Evolutionary conservation across 2,797 vertebrate species (phyloP), one percentile per base, ranked within the genome.

Genomic region (Callimico goeldii): DNA sequence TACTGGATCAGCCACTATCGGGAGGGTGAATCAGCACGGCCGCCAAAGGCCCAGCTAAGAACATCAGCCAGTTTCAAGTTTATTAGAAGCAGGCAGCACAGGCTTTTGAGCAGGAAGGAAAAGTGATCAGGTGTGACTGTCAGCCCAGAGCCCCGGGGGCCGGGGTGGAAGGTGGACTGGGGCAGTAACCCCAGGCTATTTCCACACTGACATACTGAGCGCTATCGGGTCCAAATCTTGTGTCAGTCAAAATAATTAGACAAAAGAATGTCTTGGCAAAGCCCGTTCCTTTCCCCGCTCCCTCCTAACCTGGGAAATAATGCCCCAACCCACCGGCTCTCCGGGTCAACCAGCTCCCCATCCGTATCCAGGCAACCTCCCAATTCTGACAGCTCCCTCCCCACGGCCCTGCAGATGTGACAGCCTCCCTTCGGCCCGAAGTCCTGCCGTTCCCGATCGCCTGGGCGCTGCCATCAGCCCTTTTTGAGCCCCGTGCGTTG

Each of bases 271-370:
- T 39, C 43, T 36, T 11, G 6, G 22, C 7, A 7, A 19, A 50
- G 8, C 0, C 2, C 1, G 2, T 39, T 19, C 22, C 5, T 24
- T 20, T 64, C 24, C 61, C 20, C 1, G 0, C 12, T 17, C 10
- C 48, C 7, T 26, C n/a, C 67, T 7, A 41, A 39, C 70, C 70
- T 41, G 20, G 22, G 33, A 70, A 70, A 73, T 24, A 22, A 73
- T 4, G 2, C 24, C 70, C 36, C 22, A 73, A 39, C 20, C 36
- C 19, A 22, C 70, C 1, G 2, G 36, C 36, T 41, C 39, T 41
- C 36, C 4, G 26, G 20, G 70, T 41, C 70, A 20, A 36, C 8
- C 17, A 70, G n/a, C 64, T 36, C 64, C 17, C 33, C 67, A 36
- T 36, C 67, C 0, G 4, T 36, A 36, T 22, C 67, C 19, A 36